A percentile compares a stretch with the other conserved stretches of the same genome.
Conservation (phyloP, 2,888 invertebrate genomes). For the Drosophila cognata region DNA sequence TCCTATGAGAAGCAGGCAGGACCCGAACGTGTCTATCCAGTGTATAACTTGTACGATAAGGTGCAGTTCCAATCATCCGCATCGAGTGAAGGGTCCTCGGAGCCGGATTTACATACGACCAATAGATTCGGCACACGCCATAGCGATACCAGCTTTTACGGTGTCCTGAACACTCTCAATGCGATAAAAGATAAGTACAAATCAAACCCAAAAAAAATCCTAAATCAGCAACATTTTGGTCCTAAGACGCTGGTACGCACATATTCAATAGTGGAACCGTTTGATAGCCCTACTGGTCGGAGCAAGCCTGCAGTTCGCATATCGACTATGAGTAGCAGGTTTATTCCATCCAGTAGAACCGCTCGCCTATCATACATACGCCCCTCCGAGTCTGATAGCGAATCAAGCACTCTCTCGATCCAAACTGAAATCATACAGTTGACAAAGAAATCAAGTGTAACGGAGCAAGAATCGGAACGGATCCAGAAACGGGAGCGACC, state of each 20-base stretch:
- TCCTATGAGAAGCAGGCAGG: constrained; percentile 60
- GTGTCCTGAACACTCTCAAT: constrained; percentile 38
- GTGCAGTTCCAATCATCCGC: background rate
- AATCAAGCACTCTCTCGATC: background rate
- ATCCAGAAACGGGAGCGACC: background rate
- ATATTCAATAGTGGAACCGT: background rate
- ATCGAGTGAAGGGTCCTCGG: background rate
- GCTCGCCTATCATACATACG: background rate
- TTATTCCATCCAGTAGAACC: background rate
- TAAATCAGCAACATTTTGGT: constrained; percentile 16
- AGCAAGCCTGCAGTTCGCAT: constrained; percentile 7
- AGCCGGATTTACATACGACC: background rate
- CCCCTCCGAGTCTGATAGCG: background rate
- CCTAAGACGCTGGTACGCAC: background rate
- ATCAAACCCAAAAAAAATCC: background rate
- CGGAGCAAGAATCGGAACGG: background rate
- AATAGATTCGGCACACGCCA: rapidly evolving
- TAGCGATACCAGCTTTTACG: constrained; percentile 9
- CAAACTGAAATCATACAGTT: background rate
- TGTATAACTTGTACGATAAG: constrained; percentile 29
- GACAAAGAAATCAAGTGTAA: background rate
- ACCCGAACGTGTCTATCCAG: constrained; percentile 78
- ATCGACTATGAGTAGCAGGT: background rate
- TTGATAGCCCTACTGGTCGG: background rate
- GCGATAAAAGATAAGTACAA: constrained; percentile 43